Evolutionary conservation across 1,140 invertebrate genomes (phyloP), one percentile per base, ranked within the genome.

Genomic region (Condylostylus longicornis): DNA sequence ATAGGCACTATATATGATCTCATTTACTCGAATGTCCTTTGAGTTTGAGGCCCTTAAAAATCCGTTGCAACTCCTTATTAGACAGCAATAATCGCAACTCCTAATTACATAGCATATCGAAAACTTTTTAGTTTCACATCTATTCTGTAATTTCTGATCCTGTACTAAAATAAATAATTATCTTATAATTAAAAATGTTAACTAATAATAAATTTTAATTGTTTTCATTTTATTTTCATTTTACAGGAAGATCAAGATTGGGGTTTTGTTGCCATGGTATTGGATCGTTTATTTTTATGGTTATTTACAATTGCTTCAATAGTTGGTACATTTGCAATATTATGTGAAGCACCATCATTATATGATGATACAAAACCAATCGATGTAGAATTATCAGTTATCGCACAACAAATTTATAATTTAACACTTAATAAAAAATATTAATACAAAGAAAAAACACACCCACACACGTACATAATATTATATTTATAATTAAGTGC

Each of bases 181-280:
- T 18, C 27, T 18, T 40, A 21, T 33, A 33, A 33, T 33, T 31
- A 2, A 27, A 32, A 30, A 42, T 31, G 18, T 17, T 15, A 21
- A 15, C 19, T 18, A 36, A 42, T 29, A 29, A 1, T 17, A 9
- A 19, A 10, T 18, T 8, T 19, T 19, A 5, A 15, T 23, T 25
- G 19, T 21, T 18, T n/a, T 35, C 33, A 2, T 28, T 8, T 30
- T 45, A 18, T 40, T 22, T 19, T 42, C 40, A 37, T 40, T 42
- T 55, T 62, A 42, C 62, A 93, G 87, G 85, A 91, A 61, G 87
- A 93, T 66, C 85, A 91, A 70, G 95, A 98, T 58, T 98, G 95
- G 95, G 93, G 91, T 34, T 98, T 96, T 61, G 91, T 98, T 4
- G 94, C 95, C 13, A 98, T 98, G 90, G 94, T 98, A 1, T 70